phyloP scores from a whole-genome alignment of 2,113 vertebrate genomes.

The Apodemus speciosus region DNA sequence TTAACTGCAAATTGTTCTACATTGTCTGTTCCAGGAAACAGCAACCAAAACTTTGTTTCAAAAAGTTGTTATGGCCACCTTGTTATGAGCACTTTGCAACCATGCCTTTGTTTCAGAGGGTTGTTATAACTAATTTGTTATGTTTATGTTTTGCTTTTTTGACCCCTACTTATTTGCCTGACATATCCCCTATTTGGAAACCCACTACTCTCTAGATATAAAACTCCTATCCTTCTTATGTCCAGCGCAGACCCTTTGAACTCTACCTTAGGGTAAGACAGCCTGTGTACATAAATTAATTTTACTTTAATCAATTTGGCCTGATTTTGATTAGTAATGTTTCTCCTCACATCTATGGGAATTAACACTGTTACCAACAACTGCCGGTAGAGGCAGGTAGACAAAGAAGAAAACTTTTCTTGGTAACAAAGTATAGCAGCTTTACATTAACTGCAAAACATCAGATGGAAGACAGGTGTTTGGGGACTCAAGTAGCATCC shows the following conservation, averaged over 20 bases:
- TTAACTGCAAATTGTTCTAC: neutral
- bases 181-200: neutral
- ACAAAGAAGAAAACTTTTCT: neutral
- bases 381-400: neutral
- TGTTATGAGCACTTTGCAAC: too few relatives aligned
- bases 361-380: neutral
- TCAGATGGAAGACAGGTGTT: neutral
- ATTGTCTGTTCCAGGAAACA: neutral
- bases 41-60: neutral
- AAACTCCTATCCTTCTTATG: neutral
- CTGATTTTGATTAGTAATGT: neutral
- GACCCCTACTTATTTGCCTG: neutral
- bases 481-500: neutral
- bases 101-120: neutral
- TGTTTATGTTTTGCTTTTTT: neutral
- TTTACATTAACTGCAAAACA: slow-evolving; percentile 36
- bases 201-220: neutral
- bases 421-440: neutral
- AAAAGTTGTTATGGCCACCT: neutral
- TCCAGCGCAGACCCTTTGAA: neutral
- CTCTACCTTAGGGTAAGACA: neutral
- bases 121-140: neutral
- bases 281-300: neutral
- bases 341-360: neutral
- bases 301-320: neutral